These are phyloP conservation scores for Pristionchus exspectatus DNA, from an alignment of 2,888 invertebrate genomes.

Conservation along the genomic window DNA sequence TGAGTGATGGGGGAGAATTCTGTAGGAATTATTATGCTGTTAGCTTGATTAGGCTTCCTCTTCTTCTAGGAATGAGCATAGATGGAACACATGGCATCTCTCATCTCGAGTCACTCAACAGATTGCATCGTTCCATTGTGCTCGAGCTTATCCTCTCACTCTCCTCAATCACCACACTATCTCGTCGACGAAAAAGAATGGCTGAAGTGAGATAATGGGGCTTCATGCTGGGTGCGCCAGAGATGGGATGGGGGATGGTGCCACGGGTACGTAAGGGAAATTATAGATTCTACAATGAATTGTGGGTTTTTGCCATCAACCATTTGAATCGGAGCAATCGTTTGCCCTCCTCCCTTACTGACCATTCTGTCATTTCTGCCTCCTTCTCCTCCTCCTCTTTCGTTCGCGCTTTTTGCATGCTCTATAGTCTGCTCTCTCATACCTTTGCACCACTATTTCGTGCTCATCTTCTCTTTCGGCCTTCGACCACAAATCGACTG, in stretches of 20 bases:
- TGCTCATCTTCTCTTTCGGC: slow-evolving; percentile 19
- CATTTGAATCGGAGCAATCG: background rate
- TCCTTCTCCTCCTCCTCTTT: background rate
- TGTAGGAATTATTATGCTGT: background rate
- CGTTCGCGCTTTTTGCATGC: slow-evolving; percentile 39
- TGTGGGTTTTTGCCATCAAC: background rate
- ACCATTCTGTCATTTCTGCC: slow-evolving; percentile 42
- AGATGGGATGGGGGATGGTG: background rate
- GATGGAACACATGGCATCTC: background rate
- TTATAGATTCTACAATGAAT: background rate
- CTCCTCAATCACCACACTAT: slow-evolving; percentile 9
- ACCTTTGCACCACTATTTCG: slow-evolving; percentile 18
- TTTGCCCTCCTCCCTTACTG: background rate
- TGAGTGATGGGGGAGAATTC: background rate
- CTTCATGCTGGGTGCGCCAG: slow-evolving; percentile 46
- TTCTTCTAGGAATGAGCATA: background rate
- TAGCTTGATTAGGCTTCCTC: background rate
- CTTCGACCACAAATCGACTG: background rate
- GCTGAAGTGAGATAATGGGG: slow-evolving; percentile 43
- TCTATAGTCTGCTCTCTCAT: slow-evolving; percentile 45
- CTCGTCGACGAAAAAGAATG: background rate
- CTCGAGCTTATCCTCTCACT: slow-evolving; percentile 12
- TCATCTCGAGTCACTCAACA: slow-evolving; percentile 33
- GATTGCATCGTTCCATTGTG: slow-evolving; percentile 39
- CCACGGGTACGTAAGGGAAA: background rate